phyloP scores from a whole-genome alignment of 1,140 invertebrate species.

The Drosophila nebulosa region DNA sequence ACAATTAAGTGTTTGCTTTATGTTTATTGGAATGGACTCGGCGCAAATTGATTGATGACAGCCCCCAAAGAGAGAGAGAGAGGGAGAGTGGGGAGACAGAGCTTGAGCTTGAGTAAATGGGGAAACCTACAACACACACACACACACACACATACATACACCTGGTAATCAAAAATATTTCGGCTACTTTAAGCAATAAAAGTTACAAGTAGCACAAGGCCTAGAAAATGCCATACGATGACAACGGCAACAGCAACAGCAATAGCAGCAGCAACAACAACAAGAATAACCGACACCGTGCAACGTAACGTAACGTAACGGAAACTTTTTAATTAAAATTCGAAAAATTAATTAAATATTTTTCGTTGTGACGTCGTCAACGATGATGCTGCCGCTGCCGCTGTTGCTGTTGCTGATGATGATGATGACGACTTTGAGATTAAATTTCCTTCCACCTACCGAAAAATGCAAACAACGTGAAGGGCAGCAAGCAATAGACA shows the following conservation, averaged over 20 bases:
- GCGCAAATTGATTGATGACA: conserved; percentile 71
- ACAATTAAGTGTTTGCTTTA: conserved; percentile 79
- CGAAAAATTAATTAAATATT: conserved; percentile 80
- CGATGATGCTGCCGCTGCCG: conserved; percentile 18
- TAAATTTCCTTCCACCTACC: conserved; percentile 75
- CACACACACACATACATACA: conserved; percentile 5
- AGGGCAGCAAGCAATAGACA: neutral
- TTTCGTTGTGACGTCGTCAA: conserved; percentile 59
- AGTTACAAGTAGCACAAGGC: conserved; percentile 36
- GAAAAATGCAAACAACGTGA: conserved; percentile 65
- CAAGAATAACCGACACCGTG: neutral
- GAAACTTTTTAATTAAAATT: conserved; percentile 79
- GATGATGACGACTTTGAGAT: conserved; percentile 78
- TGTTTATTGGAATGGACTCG: conserved; percentile 77
- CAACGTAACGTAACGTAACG: conserved; percentile 67
- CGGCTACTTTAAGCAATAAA: conserved; percentile 66
- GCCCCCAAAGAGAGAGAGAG: conserved; percentile 16
- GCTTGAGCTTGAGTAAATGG: neutral
- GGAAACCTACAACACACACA: neutral
- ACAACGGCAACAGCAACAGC: conserved; percentile 23
- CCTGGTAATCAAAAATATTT: conserved; percentile 49
- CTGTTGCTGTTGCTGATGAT: conserved; percentile 21
- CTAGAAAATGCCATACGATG: conserved; percentile 9
- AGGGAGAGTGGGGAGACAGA: neutral
- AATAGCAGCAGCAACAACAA: conserved; percentile 17